A percentile compares a stretch with the other conserved stretches of the same genome.
Evolutionary conservation across 2,888 invertebrate species (phyloP).

Genomic region (Ypsolopha scabrella): DNA sequence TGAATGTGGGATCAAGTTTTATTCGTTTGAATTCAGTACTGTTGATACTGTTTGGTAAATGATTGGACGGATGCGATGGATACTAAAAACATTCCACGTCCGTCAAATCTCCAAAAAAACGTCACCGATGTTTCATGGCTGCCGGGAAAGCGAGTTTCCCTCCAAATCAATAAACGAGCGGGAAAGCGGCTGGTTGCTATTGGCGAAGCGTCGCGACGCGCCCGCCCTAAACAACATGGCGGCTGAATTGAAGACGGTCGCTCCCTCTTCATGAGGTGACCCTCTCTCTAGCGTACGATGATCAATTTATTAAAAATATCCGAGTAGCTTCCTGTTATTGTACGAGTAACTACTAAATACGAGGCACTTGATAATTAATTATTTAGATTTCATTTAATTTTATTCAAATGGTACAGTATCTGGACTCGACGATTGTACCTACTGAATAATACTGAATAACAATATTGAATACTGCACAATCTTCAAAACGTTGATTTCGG

Average conservation of each 20-base stretch:
- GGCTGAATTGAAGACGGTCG: slow-evolving; percentile 24
- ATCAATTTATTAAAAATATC: neutral
- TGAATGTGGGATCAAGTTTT: too few species aligned
- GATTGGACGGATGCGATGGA: too few species aligned
- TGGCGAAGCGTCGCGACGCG: slow-evolving; percentile 41
- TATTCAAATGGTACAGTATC: too few species aligned
- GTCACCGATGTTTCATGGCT: neutral
- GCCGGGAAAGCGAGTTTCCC: slow-evolving; percentile 32
- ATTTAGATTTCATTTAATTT: too few species aligned
- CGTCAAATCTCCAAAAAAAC: too few species aligned
- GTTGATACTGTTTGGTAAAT: too few species aligned
- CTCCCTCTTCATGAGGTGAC: slow-evolving; percentile 5
- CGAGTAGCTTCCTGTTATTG: neutral
- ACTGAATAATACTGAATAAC: too few species aligned
- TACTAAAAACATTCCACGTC: too few species aligned
- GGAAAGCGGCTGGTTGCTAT: slow-evolving; percentile 35
- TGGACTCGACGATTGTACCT: too few species aligned
- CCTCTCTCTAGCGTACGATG: neutral
- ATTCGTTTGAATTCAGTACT: too few species aligned
- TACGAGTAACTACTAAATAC: neutral
- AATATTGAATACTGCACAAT: too few species aligned
- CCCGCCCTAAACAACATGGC: slow-evolving; percentile 50
- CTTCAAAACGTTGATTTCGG: too few species aligned
- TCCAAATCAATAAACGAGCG: slow-evolving; percentile 41
- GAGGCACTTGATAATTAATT: neutral